phyloP scores from a whole-genome alignment of 2,113 vertebrate genomes.

The Cnemophilus loriae region DNA sequence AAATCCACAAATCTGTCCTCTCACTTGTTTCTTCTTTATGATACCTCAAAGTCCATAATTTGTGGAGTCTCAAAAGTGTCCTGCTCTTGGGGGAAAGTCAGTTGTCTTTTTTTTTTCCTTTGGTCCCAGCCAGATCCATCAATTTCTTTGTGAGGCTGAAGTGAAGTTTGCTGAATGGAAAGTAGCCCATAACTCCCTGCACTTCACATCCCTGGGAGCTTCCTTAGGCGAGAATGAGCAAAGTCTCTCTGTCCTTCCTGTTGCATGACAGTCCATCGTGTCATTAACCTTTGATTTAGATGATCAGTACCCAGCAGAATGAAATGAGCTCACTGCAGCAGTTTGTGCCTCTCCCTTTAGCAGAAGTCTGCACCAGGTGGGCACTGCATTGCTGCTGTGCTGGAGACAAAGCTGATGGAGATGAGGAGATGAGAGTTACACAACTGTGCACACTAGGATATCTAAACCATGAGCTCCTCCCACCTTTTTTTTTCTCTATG shows the following conservation, averaged over 20 bases:
- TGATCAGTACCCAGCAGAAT: not conserved
- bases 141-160: not conserved
- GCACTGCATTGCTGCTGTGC: not conserved
- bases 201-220: not conserved
- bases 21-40: not conserved
- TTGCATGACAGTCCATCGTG: accelerated
- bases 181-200: not conserved
- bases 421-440: not conserved
- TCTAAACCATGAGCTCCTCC: not conserved
- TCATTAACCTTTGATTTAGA: not conserved
- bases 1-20: not conserved
- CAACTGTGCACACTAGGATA: not conserved
- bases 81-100: not conserved
- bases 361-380: too few relatives aligned
- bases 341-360: not conserved
- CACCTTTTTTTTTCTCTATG: accelerated
- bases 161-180: not conserved
- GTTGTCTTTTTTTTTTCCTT: not conserved
- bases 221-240: accelerated
- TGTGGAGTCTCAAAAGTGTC: not conserved
- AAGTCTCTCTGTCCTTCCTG: not conserved
- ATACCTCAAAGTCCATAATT: not conserved
- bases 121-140: not conserved
- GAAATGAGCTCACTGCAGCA: not conserved
- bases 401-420: not conserved